A percentile compares a stretch with the other conserved stretches of the same genome.
These are phyloP conservation scores for Amphibalanus amphitrite DNA, from an alignment of 1,140 invertebrate species.

Conservation along the genomic window DNA sequence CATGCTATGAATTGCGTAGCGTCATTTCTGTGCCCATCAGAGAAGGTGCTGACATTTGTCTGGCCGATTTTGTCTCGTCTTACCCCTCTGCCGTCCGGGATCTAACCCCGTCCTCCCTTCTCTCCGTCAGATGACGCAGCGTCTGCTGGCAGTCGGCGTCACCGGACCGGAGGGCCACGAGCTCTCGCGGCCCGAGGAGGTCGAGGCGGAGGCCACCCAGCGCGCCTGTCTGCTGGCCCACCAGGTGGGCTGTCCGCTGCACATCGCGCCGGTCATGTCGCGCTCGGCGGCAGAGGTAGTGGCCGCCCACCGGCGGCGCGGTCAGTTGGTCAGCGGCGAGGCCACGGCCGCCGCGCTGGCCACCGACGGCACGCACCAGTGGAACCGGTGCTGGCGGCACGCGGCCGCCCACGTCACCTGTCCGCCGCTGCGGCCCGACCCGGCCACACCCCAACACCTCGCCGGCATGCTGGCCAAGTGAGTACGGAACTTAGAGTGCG, in stretches of 20 bases:
- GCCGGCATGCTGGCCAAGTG: conserved; percentile 51
- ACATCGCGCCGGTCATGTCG: conserved; percentile 95
- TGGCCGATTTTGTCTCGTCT: too few species aligned
- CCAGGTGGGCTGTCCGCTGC: conserved; percentile 76
- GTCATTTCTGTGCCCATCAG: conserved; percentile 45
- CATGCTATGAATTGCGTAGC: too few species aligned
- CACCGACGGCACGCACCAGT: conserved; percentile 57
- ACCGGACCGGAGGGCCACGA: conserved; percentile 92
- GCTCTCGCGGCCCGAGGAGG: conserved; percentile 87
- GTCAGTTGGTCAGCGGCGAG: conserved; percentile 69
- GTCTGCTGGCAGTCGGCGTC: conserved; percentile 63
- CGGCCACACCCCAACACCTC: conserved; percentile 44
- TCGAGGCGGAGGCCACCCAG: conserved; percentile 91
- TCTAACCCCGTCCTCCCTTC: too few species aligned
- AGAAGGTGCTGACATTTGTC: conserved; percentile 43
- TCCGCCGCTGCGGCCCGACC: conserved; percentile 73
- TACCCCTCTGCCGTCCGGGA: too few species aligned
- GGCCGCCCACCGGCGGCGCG: conserved; percentile 45
- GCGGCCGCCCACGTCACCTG: conserved; percentile 78
- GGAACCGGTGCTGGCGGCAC: conserved; percentile 63
- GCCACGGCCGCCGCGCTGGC: conserved; percentile 74
- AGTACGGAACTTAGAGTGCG: conserved; percentile 17
- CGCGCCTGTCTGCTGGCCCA: conserved; percentile 85
- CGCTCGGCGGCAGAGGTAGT: conserved; percentile 68
- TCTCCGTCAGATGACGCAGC: conserved; percentile 25